Base-by-base conservation (phyloP, 1,140 invertebrate genomes). In the Hormaphis cornu region DNA sequence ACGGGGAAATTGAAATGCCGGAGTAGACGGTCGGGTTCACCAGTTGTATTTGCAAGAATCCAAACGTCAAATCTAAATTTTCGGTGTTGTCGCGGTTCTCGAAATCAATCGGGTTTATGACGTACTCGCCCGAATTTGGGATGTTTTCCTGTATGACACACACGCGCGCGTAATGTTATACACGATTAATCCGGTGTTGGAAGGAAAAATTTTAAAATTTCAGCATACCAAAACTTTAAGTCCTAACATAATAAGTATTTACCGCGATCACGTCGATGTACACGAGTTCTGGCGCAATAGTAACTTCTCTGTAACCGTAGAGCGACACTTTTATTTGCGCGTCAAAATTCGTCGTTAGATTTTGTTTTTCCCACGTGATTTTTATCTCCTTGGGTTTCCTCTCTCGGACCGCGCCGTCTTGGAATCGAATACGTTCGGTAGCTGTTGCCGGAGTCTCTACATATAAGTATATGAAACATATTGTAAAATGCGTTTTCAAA, bases 21-120 rank as follows among this genome's bases (percentile, higher is more conserved):
- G 83, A 82, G 73, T 86, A 86, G 20, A 85, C 81, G n/a, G 84
- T 82, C 0, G 89, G 87, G 35, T 88, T 86, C 0, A 91, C 93
- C 18, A 95, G 79, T 78, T 94, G 95, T 48, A 96, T 91, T 76
- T 91, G 89, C 18, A 96, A 81, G 74, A 96, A 93, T 18, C 93
- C 93, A 76, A 95, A 93, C 73, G 88, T 83, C 78, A 93, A 83
- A 72, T 93, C 89, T 12, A 74, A 73, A 12, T 84, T 82, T 71
- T 82, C 79, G 8, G 81, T 78, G 74, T 93, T 89, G 54, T 89
- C 83, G 33, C 85, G 82, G 44, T 83, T 84, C 14, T 83, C 76
- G 63, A 86, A 92, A 72, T 84, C 84, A 1, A 82, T 82, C 4
- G 89, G 87, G 6, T 81, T 81, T 33, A 93, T 87, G 0, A 80